Base-by-base conservation (phyloP, 2,888 invertebrate species). In the Alviniconcha strummeri region DNA sequence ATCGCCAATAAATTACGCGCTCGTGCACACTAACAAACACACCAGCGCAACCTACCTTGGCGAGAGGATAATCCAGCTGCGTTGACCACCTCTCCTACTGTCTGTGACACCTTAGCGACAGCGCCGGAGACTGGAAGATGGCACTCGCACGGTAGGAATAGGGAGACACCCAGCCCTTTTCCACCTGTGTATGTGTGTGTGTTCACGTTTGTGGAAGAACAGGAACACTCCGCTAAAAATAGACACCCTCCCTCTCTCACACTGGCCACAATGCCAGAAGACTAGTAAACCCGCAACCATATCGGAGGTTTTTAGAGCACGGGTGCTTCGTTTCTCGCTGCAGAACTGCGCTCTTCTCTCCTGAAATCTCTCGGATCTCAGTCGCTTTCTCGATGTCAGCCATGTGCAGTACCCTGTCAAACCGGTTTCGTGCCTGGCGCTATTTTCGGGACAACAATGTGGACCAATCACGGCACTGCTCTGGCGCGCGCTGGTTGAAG, bases 351-450 rank as follows among this genome's bases (percentile, higher is more conserved):
- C 78, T 78, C 4, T 78, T 78, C 78, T 78, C 56, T 36, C 19
- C 54, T 54, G 15, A 75, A 55, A 5, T 19, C 15, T 8, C 5
- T 9, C 9, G 36, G 15, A 3, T n/a, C 64, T 78, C 11, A 4
- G 17, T 13, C 57, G 7, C 11, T 5, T 69, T 69, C n/a, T 17
- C 13, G 69, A 5, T 17, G 5, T 11, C 76, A 56, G n/a, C 36
- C 60, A 64, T 64, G 78, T 78, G 78, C 64, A 15, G 5, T 78
- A 78, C 78, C 78, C 78, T 64, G 78, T 36, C 78, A 78, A 78
- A 78, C 78, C 78, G 78, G 78, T 78, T 78, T 78, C n/a, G 78
- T 57, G 13, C n/a, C 78, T 78, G 60, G 78, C 78, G 78, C 56
- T 78, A 78, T 78, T 78, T 78, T 78, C 64, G 56, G 11, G 60